phyloP scores from a whole-genome alignment of 2,113 vertebrate genomes.

The Zosterops pallidus region DNA sequence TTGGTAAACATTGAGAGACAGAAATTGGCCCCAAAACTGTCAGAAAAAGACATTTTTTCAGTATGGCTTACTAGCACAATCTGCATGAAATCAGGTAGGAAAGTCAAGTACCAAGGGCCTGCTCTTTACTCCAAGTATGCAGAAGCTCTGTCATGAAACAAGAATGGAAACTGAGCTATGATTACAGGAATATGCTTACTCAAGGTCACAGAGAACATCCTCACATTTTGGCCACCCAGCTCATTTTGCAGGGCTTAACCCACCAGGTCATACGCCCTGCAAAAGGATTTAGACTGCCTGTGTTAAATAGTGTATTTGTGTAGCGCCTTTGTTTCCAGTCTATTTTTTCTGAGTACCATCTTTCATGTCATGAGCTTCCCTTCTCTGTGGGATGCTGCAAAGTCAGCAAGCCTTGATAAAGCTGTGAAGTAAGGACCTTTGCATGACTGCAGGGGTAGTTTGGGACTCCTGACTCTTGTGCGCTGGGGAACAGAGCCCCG shows the following conservation, averaged over 20 bases:
- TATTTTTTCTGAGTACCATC: neutral
- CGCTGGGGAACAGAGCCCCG: neutral
- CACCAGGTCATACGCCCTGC: accelerated
- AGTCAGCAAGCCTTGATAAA: conserved; percentile 7
- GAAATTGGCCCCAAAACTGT: neutral
- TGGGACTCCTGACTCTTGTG: neutral
- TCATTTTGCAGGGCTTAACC: neutral
- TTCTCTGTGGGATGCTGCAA: neutral
- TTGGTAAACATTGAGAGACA: neutral
- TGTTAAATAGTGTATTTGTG: neutral
- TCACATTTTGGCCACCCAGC: neutral
- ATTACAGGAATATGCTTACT: neutral
- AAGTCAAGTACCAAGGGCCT: neutral
- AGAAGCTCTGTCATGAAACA: neutral
- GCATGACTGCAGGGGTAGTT: neutral
- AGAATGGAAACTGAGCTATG: neutral
- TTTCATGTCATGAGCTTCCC: neutral
- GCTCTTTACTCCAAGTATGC: neutral
- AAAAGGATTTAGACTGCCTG: accelerated
- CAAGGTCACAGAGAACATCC: neutral
- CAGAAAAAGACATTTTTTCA: neutral
- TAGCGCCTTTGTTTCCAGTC: neutral
- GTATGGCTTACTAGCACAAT: neutral
- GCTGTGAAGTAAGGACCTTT: neutral
- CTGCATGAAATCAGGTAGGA: neutral